Conservation (phyloP, 64 coral and sea anemone species). For the Montipora capricornis region DNA sequence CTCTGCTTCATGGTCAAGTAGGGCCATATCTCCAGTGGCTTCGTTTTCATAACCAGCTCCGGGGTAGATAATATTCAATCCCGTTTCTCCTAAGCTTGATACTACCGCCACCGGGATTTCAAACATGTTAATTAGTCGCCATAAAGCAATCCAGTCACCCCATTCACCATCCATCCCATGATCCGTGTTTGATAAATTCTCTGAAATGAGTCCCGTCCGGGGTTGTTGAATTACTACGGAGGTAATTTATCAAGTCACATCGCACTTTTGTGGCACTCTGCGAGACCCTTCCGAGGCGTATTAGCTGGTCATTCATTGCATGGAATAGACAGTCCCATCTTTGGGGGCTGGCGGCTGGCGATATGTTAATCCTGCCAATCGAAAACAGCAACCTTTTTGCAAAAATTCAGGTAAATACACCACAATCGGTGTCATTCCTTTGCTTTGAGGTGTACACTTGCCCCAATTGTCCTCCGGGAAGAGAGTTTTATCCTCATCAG, state of each 20-base stretch:
- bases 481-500: not conserved
- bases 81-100: too few species aligned
- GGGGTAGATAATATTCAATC: too few species aligned
- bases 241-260: too few species aligned
- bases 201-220: not conserved
- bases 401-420: not conserved
- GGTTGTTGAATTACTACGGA: too few species aligned
- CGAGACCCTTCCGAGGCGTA: not conserved
- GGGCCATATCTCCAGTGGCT: too few species aligned
- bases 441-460: not conserved
- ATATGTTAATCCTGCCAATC: not conserved
- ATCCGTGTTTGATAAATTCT: conserved; percentile 15
- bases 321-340: conserved; percentile 39
- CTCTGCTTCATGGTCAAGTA: too few species aligned
- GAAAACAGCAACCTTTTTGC: not conserved
- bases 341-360: not conserved
- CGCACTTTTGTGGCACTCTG: too few species aligned
- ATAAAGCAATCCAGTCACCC: conserved; percentile 45
- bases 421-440: not conserved
- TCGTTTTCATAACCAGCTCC: too few species aligned
- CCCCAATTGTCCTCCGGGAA: not conserved
- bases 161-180: conserved; percentile 7
- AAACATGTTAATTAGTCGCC: not conserved
- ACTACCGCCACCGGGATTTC: too few species aligned
- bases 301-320: conserved; percentile 21